A percentile compares a stretch with the other conserved stretches of the same genome.
phyloP scores from a whole-genome alignment of 2,113 vertebrate genomes.

The Xiphophorus couchianus region DNA sequence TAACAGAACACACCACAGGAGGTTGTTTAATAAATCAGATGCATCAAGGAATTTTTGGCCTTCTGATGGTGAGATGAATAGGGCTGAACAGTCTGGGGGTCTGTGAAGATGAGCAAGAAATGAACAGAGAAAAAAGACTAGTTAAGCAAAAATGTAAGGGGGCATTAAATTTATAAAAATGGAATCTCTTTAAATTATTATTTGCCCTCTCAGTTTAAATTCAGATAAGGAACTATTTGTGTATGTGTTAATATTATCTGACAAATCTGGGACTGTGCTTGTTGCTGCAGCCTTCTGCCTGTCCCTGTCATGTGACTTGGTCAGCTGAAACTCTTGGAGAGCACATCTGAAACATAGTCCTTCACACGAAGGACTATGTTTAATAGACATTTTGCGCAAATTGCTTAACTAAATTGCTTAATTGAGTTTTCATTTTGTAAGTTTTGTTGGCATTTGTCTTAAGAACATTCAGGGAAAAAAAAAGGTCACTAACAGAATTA shows the following conservation, averaged over 20 bases:
- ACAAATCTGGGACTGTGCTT: neutral
- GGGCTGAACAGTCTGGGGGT: neutral
- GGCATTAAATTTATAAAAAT: too few relatives aligned
- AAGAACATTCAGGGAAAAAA: neutral
- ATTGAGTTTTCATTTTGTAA: neutral
- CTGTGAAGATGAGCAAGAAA: neutral
- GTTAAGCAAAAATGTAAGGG: neutral
- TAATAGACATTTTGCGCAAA: neutral
- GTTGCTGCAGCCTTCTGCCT: neutral
- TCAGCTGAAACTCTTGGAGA: neutral
- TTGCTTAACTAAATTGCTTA: too few relatives aligned
- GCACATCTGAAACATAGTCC: neutral
- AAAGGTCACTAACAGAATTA: neutral
- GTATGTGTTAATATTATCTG: too few relatives aligned
- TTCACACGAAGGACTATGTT: neutral
- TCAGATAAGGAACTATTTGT: too few relatives aligned
- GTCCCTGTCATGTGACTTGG: neutral
- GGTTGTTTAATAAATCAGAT: conserved; percentile 3
- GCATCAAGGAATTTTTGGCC: neutral
- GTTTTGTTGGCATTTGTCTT: neutral
- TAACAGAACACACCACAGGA: conserved; percentile 6
- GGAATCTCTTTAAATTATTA: neutral
- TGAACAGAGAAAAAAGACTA: neutral
- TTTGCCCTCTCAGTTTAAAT: neutral
- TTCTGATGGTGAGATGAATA: neutral